These are phyloP conservation scores for Nymphalis c-album DNA, from an alignment of 2,888 invertebrate genomes.

Conservation along the genomic window DNA sequence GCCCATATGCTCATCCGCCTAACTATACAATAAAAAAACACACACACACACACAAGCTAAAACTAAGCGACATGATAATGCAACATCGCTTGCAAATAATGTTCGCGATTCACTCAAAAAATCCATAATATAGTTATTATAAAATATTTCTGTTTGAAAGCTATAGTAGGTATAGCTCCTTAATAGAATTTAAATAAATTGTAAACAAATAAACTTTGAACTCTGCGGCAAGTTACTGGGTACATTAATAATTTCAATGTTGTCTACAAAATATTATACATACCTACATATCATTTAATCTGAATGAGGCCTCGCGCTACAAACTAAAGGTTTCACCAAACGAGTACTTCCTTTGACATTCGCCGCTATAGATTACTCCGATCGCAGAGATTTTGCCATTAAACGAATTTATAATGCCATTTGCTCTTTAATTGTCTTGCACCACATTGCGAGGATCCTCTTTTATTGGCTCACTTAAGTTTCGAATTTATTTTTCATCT, in stretches of 20 bases:
- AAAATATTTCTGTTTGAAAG: too few relatives aligned
- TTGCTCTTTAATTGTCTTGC: constrained; percentile 21
- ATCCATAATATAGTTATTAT: too few relatives aligned
- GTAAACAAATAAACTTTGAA: background rate
- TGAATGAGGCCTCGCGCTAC: constrained; percentile 10
- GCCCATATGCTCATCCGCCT: too few relatives aligned
- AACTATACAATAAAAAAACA: too few relatives aligned
- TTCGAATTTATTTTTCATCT: constrained; percentile 15
- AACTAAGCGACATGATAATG: too few relatives aligned
- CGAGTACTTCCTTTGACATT: constrained; percentile 30
- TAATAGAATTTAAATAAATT: too few relatives aligned
- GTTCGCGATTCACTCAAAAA: too few relatives aligned
- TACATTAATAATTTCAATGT: background rate
- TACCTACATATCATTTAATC: background rate
- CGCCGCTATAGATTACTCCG: constrained; percentile 28
- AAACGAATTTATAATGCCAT: constrained; percentile 29
- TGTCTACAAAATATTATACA: constrained; percentile 4
- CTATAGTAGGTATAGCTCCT: too few relatives aligned
- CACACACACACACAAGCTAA: too few relatives aligned
- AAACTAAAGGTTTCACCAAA: constrained; percentile 29
- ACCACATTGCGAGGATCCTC: constrained; percentile 18
- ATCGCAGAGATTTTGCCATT: constrained; percentile 27
- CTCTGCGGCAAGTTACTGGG: background rate
- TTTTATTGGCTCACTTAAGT: constrained; percentile 25
- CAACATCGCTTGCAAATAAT: too few relatives aligned